Base-by-base conservation (phyloP, 2,888 invertebrate species). In the Lasioglossum villosulum region DNA sequence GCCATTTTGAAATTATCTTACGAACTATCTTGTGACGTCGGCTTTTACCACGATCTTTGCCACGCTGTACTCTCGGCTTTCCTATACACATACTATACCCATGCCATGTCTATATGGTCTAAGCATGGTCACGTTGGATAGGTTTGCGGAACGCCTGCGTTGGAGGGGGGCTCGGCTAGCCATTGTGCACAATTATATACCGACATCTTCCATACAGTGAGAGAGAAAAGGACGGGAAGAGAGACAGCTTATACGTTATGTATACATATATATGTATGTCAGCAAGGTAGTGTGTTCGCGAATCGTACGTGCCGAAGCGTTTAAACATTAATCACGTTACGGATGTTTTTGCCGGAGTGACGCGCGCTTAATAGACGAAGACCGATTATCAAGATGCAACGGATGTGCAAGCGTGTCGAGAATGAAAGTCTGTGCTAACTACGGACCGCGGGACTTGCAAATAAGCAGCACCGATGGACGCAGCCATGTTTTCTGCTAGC, bases 401-500 rank as follows among this genome's bases (percentile, higher is more conserved):
- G 78, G 75, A 86, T 87, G 86, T 79, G 78, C 79, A 82, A 72
- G 81, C 80, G 66, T 77, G 82, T 78, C 81, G 84, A 90, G 86
- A 88, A 91, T 92, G 90, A 86, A 87, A 90, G 83, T 86, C 80
- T 85, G 87, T 78, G 85, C 90, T 87, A 85, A 86, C 74, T 88
- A 80, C 85, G 81, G 86, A 77, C 86, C 85, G 84, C 78, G 79
- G 86, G 86, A 88, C 86, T 91, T 80, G 85, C 90, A 88, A 92
- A 89, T 90, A 90, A 90, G 89, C 70, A 90, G 90, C 76, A 76
- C 89, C 82, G 89, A 94, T 94, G 94, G 94, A 95, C 94, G 94
- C 95, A 94, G 95, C 95, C 95, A 95, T 95, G 95, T 95, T 95
- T 93, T 92, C 93, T 93, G 91, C 91, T 93, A 94, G 95, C 94